Conservation (phyloP, 1,140 invertebrate species). For the Megathymus violae region DNA sequence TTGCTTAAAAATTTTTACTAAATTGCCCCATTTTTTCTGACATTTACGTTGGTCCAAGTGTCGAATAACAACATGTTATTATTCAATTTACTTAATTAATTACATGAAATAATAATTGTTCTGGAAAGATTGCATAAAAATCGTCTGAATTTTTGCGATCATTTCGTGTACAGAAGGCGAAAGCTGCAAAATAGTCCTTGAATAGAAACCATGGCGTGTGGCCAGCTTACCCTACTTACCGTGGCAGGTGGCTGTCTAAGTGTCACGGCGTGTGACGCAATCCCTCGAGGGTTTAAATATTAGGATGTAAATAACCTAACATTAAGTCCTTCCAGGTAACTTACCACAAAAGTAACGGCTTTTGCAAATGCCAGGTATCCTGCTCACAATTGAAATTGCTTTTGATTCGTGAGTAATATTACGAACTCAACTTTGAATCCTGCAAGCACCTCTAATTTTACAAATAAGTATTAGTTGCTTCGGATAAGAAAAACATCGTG, state of each 20-base stretch:
- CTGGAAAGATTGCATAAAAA: slow-evolving; percentile 8
- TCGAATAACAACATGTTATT: slow-evolving; percentile 1
- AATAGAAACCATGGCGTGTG: slow-evolving; percentile 1
- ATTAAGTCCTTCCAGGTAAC: too few relatives aligned
- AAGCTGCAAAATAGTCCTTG: slow-evolving; percentile 1
- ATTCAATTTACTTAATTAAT: slow-evolving; percentile 27
- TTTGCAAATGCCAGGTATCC: too few relatives aligned
- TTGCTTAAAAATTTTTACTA: not conserved
- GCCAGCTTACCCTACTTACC: not conserved
- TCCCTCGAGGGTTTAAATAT: not conserved
- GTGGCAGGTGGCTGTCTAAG: slow-evolving; percentile 4
- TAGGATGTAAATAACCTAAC: too few relatives aligned
- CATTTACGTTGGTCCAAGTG: slow-evolving; percentile 20
- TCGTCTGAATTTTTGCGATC: slow-evolving; percentile 2
- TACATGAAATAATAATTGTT: slow-evolving; percentile 12
- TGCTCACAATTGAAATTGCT: too few relatives aligned
- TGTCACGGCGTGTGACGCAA: slow-evolving; percentile 8
- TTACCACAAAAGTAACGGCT: too few relatives aligned
- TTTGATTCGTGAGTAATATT: too few relatives aligned
- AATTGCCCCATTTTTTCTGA: slow-evolving; percentile 1
- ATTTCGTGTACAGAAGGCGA: not conserved
- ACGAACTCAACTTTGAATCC: too few relatives aligned
- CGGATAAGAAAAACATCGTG: too few relatives aligned
- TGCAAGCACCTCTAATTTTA: too few relatives aligned
- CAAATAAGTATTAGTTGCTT: too few relatives aligned